Conservation (phyloP, 2,888 invertebrate species). For the Lottia scabra region DNA sequence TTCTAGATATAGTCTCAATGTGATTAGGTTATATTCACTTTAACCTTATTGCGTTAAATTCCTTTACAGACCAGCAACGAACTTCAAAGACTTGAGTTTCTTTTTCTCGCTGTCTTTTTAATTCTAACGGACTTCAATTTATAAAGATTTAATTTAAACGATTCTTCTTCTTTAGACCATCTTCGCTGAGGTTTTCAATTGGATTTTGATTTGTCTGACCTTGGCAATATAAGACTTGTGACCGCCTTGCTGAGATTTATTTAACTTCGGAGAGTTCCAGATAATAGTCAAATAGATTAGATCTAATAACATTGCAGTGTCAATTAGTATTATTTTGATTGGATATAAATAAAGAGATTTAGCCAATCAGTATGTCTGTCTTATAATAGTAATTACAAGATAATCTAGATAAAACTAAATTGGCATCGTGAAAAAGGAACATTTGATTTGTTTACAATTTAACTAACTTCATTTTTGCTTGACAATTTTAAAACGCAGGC, state of each 20-base stretch:
- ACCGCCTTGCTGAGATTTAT: neutral
- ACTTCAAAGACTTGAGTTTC: no score
- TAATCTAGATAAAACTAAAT: neutral
- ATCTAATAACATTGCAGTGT: neutral
- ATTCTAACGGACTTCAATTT: no score
- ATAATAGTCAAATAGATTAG: neutral
- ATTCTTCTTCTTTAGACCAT: neutral
- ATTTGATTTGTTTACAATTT: neutral
- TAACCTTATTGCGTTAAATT: no score
- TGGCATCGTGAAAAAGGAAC: neutral
- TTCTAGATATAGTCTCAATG: no score
- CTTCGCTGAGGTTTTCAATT: neutral
- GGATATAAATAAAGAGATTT: neutral
- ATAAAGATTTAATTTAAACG: neutral
- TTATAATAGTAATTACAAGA: neutral
- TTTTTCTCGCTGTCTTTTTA: no score
- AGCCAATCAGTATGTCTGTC: neutral
- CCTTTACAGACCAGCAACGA: no score
- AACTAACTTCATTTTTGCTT: neutral
- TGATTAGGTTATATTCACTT: no score
- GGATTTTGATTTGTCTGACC: neutral
- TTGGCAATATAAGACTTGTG: neutral
- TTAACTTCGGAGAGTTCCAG: neutral
- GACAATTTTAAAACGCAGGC: neutral
- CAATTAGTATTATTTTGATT: slow-evolving; percentile 3